Evolutionary conservation across 2,797 vertebrate genomes (phyloP).

Genomic region (Tokudaia muenninki): DNA sequence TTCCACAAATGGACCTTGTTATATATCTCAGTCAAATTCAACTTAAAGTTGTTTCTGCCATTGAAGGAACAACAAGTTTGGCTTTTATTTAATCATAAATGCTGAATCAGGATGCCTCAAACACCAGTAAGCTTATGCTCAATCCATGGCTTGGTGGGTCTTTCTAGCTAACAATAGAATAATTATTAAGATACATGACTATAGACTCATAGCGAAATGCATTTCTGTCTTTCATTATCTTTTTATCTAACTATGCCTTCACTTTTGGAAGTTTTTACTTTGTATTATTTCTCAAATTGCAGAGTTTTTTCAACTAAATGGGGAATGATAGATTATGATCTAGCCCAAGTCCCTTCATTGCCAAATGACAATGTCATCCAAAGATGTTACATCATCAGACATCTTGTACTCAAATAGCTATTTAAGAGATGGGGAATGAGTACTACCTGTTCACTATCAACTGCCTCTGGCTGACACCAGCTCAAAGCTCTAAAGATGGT

Average conservation of each 20-base stretch:
- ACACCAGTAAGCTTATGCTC: background rate
- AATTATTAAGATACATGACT: background rate
- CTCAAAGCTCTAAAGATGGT: background rate
- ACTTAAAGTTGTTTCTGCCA: background rate
- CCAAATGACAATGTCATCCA: background rate
- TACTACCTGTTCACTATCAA: background rate
- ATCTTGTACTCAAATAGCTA: background rate
- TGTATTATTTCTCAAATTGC: background rate
- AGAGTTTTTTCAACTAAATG: background rate
- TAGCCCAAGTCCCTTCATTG: background rate
- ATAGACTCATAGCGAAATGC: background rate
- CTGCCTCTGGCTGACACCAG: background rate
- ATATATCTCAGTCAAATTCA: background rate
- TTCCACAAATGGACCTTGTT: background rate
- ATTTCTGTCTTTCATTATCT: background rate
- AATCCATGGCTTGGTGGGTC: background rate
- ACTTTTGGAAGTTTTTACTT: slow-evolving; percentile 24
- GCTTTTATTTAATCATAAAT: background rate
- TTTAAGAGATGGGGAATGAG: background rate
- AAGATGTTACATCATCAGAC: background rate
- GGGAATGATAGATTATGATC: background rate
- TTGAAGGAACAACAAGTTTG: background rate
- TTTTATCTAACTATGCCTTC: background rate
- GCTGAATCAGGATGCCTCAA: background rate
- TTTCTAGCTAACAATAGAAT: background rate